These are phyloP conservation scores for Petromus typicus DNA, from an alignment of 2,113 vertebrate species.

Conservation along the genomic window DNA sequence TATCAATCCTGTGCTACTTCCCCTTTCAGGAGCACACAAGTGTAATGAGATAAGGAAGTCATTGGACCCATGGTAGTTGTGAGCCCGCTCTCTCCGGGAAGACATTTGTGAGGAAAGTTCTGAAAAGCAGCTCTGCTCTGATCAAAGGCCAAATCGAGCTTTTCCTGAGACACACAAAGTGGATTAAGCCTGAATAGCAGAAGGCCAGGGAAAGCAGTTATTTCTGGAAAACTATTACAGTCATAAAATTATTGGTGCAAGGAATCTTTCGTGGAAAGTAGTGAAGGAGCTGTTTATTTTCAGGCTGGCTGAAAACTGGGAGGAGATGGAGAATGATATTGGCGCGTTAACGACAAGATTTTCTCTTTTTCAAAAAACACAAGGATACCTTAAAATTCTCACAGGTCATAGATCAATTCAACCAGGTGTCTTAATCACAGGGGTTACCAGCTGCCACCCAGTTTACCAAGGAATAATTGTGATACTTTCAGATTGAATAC, in stretches of 20 bases:
- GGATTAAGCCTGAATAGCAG: neutral
- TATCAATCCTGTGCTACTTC: neutral
- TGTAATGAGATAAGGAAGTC: neutral
- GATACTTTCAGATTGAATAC: neutral
- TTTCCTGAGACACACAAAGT: neutral
- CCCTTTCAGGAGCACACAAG: neutral
- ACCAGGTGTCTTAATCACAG: neutral
- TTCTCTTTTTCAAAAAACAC: neutral
- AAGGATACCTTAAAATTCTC: neutral
- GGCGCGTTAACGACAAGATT: neutral
- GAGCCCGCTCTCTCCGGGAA: neutral
- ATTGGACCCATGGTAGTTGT: neutral
- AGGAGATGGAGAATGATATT: neutral
- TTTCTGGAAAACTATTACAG: neutral
- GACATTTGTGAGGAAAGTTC: neutral
- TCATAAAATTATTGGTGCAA: slow-evolving; percentile 11
- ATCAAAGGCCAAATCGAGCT: neutral
- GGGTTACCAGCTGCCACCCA: neutral
- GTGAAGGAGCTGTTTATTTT: neutral
- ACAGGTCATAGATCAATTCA: neutral
- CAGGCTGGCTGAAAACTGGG: neutral
- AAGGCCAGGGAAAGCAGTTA: neutral
- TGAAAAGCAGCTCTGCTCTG: neutral
- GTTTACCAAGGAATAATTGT: neutral
- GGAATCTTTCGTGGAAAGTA: neutral